Evolutionary conservation across 2,888 invertebrate species (phyloP), one percentile per base, ranked within the genome.

Genomic region (Tachina fera): DNA sequence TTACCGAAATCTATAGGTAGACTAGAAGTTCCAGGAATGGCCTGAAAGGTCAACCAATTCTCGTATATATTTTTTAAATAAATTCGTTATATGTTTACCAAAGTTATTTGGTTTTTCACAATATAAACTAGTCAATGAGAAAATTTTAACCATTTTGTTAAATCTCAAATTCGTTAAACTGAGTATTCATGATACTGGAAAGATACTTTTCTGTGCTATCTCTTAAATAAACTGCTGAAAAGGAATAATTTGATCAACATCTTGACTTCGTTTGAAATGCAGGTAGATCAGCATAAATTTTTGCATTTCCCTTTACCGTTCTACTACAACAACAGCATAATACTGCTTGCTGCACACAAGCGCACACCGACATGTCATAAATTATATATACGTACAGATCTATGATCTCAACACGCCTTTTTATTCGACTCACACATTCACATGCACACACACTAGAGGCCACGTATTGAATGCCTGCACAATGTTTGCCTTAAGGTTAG

Each of bases 361-460:
- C 51, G 39, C 19, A 70, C 47, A 72, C 56, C 31, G 31, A 60
- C 3, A 63, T 8, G 61, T 89, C 91, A 91, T 91, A 91, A 91
- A 91, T 91, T 91, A 89, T 87, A 88, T 1, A 49, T 87, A 88
- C 91, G 89, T 87, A 89, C 2, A 49, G 87, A 88, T 91, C 91
- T 91, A 91, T 91, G 91, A 76, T 80, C 39, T 19, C 72, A 80
- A 51, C 80, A 84, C 84, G 84, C 84, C 80, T 80, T 80, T 76
- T 84, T 71, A 72, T 72, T 75, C 13, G 6, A 6, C 31, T 5
- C 63, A 70, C 43, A 67, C 41, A 68, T 14, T 22, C 49, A 60
- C 9, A 70, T n/a, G 31, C 9, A 60, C 6, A 70, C 22, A 51
- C 9, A 65, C 41, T 71, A 76, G 72, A 80, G 74, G 74, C 51